phyloP scores from a whole-genome alignment of 2,888 invertebrate genomes.

The Tridacna crocea region DNA sequence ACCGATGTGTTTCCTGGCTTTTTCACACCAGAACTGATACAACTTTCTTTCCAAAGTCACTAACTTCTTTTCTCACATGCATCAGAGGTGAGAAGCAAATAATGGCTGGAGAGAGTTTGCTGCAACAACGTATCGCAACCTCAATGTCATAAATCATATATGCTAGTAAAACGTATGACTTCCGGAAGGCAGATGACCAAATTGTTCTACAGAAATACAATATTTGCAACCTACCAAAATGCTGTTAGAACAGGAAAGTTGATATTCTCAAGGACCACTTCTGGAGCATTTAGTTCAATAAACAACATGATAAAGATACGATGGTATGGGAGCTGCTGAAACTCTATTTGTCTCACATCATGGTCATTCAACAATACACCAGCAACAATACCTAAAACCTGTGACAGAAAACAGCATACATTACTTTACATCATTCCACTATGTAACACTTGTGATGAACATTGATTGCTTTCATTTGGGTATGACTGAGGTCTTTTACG shows the following conservation, averaged over 20 bases:
- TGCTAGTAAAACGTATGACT: too few relatives aligned
- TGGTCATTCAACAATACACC: slow-evolving; percentile 98
- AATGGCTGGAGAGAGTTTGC: too few relatives aligned
- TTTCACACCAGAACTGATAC: too few relatives aligned
- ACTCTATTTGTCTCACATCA: slow-evolving; percentile 94
- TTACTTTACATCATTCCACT: too few relatives aligned
- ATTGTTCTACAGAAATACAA: not conserved
- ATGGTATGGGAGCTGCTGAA: slow-evolving; percentile 99
- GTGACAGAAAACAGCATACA: slow-evolving; percentile 10
- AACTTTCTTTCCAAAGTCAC: not conserved
- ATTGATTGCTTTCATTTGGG: too few relatives aligned
- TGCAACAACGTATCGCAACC: not conserved
- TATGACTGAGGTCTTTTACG: too few relatives aligned
- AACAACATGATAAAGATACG: slow-evolving; percentile 98
- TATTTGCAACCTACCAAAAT: slow-evolving; percentile 88
- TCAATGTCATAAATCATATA: too few relatives aligned
- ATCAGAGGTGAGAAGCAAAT: not conserved
- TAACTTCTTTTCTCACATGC: not conserved
- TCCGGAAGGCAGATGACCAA: too few relatives aligned
- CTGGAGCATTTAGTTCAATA: slow-evolving; percentile 97
- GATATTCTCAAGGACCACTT: slow-evolving; percentile 93
- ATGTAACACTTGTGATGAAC: too few relatives aligned
- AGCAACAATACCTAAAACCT: slow-evolving; percentile 94
- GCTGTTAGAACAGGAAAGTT: slow-evolving; percentile 95
- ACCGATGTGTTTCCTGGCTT: too few relatives aligned